A percentile compares a stretch with the other conserved stretches of the same genome.
phyloP scores from a whole-genome alignment of 23 tunicate genomes.

The Trididemnum miniatum region DNA sequence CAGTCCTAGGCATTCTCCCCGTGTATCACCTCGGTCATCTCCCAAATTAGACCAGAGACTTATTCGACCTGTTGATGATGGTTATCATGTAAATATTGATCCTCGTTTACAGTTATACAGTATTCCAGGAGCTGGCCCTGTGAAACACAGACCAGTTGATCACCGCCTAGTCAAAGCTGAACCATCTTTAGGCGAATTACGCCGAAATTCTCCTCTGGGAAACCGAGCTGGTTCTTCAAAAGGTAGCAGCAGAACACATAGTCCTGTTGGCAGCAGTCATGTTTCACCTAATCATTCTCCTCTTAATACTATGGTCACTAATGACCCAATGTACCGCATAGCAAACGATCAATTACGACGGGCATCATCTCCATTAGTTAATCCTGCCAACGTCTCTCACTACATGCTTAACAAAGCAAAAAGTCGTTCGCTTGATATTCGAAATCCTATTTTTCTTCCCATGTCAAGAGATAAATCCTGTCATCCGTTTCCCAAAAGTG shows the following conservation, averaged over 20 bases:
- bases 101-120: slow-evolving; percentile 19
- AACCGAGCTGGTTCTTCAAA: slow-evolving; percentile 12
- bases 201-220: slow-evolving; percentile 23
- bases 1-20: slow-evolving; percentile 44
- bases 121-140: slow-evolving; percentile 18
- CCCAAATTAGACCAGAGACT: slow-evolving; percentile 71
- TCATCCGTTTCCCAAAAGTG: slow-evolving; percentile 55
- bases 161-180: slow-evolving; percentile 84
- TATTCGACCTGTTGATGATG: slow-evolving; percentile 48
- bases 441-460: slow-evolving; percentile 4
- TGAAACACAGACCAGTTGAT: slow-evolving; percentile 43
- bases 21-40: slow-evolving; percentile 45
- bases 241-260: slow-evolving; percentile 55
- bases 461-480: not conserved
- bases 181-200: slow-evolving; percentile 68
- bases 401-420: slow-evolving; percentile 47
- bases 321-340: slow-evolving; percentile 5
- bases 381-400: slow-evolving; percentile 41
- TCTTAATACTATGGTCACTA: slow-evolving; percentile 12
- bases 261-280: slow-evolving; percentile 68
- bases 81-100: slow-evolving; percentile 16
- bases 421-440: slow-evolving; percentile 73
- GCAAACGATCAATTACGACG: slow-evolving; percentile 16
- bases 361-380: slow-evolving; percentile 51
- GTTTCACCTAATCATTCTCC: slow-evolving; percentile 65